Evolutionary conservation across 1,140 invertebrate species (phyloP), one percentile per base, ranked within the genome.

Genomic region (Eriocheir sinensis): DNA sequence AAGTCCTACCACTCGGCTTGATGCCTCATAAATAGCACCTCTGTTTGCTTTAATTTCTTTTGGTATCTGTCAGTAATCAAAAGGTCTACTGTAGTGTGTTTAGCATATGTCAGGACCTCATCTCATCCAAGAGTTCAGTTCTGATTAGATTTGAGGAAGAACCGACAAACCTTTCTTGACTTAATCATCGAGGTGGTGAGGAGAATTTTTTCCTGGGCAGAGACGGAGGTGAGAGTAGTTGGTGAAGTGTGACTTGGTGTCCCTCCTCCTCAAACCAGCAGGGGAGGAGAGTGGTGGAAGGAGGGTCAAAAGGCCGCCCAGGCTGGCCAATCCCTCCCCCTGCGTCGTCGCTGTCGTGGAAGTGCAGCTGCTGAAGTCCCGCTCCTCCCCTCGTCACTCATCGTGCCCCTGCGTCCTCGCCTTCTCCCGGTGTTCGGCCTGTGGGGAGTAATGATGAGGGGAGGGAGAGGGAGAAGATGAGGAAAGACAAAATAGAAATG

Each of bases 171-270:
- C 86, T 93, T 93, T 53, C 97, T 99, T 99, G 97, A 99, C 99
- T 96, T 98, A 97, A 96, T 99, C 98, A 97, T 99, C 99, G 0
- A 99, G 41, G 99, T 96, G 0, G 98, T 97, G 0, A 99, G 97
- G 88, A 98, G 98, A 92, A n/a, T n/a, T 99, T 97, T 97, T 99
- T 99, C 95, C 99, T 97, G 93, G 97, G 97, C 3, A 99, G 98
- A n/a, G 0, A 99, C 98, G 96, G 98, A 99, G 0, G 98, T 98
- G 98, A 99, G 99, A 99, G 97, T 99, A 99, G 96, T 98, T 98
- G 0, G 99, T 99, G 96, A 99, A 99, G 30, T 98, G 97, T 0
- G 99, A 98, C 96, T 98, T 99, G 0, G 98, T 98, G 96, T 99
- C n/a, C 98, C 96, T 98, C 98, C 93, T 98, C 97, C 6, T 95